phyloP scores from a whole-genome alignment of 2,888 invertebrate species.

The Drosophila longiperda region DNA sequence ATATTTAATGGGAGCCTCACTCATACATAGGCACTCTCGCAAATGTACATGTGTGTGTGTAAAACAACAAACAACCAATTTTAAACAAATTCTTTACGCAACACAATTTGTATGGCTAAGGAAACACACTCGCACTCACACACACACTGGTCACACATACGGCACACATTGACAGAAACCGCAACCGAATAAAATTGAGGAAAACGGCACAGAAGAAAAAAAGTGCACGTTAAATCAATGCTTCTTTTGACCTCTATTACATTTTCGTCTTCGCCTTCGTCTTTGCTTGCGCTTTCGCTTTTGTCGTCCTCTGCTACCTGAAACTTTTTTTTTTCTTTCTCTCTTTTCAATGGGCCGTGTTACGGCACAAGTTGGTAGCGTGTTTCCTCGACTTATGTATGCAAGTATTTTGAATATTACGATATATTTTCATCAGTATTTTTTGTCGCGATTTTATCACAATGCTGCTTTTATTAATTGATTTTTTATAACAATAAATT shows the following conservation, averaged over 20 bases:
- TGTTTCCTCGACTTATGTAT: constrained; percentile 36
- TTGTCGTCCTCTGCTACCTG: constrained; percentile 46
- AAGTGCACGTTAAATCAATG: constrained; percentile 80
- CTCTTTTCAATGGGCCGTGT: constrained; percentile 67
- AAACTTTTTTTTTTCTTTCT: constrained; percentile 23
- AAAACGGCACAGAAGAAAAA: constrained; percentile 48
- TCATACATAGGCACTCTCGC: constrained; percentile 16
- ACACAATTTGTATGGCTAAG: constrained; percentile 31
- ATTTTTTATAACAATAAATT: constrained; percentile 24
- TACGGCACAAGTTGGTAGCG: constrained; percentile 68
- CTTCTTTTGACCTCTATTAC: constrained; percentile 82
- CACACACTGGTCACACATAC: constrained; percentile 20
- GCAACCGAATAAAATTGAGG: constrained; percentile 42
- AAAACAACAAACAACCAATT: constrained; percentile 52
- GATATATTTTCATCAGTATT: constrained; percentile 17
- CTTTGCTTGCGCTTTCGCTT: constrained; percentile 43
- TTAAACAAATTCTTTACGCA: constrained; percentile 72
- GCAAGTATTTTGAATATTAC: constrained; percentile 20
- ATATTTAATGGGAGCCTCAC: constrained; percentile 33
- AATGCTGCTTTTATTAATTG: constrained; percentile 35
- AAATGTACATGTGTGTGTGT: constrained; percentile 21
- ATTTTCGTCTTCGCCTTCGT: constrained; percentile 58
- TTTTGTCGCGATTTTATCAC: constrained; percentile 49
- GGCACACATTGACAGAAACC: constrained; percentile 36
- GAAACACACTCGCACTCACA: constrained; percentile 3